Conservation (phyloP, 2,888 invertebrate genomes). For the Tortrix viridana region DNA sequence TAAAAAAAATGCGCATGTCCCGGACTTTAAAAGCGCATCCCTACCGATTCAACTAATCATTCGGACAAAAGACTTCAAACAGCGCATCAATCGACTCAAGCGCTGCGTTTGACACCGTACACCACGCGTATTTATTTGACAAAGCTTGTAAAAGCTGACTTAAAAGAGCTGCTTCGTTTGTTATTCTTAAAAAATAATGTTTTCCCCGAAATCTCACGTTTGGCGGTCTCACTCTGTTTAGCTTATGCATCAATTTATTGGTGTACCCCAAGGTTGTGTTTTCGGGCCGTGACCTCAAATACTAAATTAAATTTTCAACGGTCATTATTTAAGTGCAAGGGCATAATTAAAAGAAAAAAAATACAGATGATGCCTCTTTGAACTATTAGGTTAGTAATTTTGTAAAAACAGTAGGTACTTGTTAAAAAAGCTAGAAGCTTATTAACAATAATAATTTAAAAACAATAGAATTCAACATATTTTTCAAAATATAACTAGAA, state of each 20-base stretch:
- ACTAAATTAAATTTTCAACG: not conserved
- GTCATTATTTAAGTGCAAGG: too few relatives aligned
- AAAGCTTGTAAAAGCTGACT: conserved; percentile 44
- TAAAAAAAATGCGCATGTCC: not conserved
- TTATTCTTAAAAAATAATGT: conserved; percentile 37
- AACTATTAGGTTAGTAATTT: too few relatives aligned
- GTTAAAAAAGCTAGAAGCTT: too few relatives aligned
- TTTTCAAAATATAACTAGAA: too few relatives aligned
- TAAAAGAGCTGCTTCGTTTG: conserved; percentile 43
- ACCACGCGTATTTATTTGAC: conserved; percentile 58
- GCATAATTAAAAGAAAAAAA: not conserved
- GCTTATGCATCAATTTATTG: conserved; percentile 35
- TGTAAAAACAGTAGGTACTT: too few relatives aligned
- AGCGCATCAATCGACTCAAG: conserved; percentile 55
- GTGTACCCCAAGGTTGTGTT: conserved; percentile 47
- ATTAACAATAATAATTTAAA: too few relatives aligned
- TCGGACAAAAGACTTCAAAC: conserved; percentile 53
- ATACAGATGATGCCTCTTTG: not conserved
- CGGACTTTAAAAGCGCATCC: not conserved
- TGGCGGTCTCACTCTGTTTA: conserved; percentile 43
- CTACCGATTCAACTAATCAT: conserved; percentile 52
- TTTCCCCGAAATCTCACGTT: not conserved
- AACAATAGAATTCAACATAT: too few relatives aligned
- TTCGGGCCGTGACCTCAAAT: conserved; percentile 42
- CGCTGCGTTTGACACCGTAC: conserved; percentile 58